Evolutionary conservation across 1,140 invertebrate species (phyloP).

Genomic region (Drosophila cardini): DNA sequence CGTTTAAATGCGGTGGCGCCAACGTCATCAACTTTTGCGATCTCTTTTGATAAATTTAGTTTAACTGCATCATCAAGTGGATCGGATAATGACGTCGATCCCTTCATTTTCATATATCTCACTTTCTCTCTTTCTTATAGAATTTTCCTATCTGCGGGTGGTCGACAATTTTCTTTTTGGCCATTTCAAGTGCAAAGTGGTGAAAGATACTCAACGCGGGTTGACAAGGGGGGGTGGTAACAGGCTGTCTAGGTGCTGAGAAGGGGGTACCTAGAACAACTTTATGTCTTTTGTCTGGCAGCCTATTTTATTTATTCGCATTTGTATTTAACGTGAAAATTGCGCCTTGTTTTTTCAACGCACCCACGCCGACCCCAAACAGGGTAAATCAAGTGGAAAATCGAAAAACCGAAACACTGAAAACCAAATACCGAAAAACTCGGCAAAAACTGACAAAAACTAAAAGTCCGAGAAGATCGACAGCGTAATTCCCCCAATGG

Average conservation of each 20-base stretch:
- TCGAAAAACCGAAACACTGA: no score
- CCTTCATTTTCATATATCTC: constrained; percentile 7
- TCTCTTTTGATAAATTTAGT: constrained; percentile 1
- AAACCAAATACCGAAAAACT: no score
- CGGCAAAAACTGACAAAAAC: constrained; percentile 2
- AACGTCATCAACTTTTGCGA: constrained; percentile 57
- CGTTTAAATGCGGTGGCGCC: constrained; percentile 36
- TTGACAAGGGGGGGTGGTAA: background rate
- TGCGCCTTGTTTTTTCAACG: constrained; percentile 64
- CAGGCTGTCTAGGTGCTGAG: background rate
- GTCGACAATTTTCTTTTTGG: constrained; percentile 41
- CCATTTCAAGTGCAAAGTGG: constrained; percentile 57
- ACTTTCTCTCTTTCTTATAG: background rate
- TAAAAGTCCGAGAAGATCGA: constrained; percentile 8
- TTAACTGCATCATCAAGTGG: constrained; percentile 31
- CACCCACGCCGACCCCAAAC: constrained; percentile 35
- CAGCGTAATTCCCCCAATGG: background rate
- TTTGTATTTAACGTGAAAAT: constrained; percentile 58
- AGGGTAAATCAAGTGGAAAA: background rate
- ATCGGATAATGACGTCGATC: constrained; percentile 51
- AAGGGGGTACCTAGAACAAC: constrained; percentile 4
- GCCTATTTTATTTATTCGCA: constrained; percentile 75
- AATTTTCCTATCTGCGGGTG: constrained; percentile 45
- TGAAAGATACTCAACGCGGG: constrained; percentile 35
- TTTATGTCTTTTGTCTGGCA: constrained; percentile 54